A percentile compares a stretch with the other conserved stretches of the same genome.
Conservation (phyloP, 2,888 invertebrate genomes). For the Invenusta paracnida region DNA sequence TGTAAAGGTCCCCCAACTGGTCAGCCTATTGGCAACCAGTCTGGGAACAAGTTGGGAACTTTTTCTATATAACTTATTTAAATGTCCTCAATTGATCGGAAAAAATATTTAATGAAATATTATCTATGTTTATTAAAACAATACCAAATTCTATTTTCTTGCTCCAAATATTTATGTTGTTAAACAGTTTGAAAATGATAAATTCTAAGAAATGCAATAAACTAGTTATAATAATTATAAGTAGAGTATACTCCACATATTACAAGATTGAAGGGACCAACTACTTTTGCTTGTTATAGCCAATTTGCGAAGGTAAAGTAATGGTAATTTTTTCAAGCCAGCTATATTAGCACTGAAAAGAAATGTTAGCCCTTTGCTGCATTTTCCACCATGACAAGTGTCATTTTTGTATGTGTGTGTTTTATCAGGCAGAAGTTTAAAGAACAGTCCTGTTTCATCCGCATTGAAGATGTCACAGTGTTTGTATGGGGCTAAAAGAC, state of each 20-base stretch:
- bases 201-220: too few species aligned
- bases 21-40: too few species aligned
- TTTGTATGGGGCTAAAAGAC: constrained; percentile 19
- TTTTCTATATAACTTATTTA: too few species aligned
- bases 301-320: background rate
- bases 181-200: too few species aligned
- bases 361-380: constrained; percentile 46
- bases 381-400: constrained; percentile 42
- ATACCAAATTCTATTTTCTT: too few species aligned
- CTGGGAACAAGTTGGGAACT: too few species aligned
- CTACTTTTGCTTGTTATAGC: background rate
- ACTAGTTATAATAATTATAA: too few species aligned
- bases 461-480: constrained; percentile 44
- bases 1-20: too few species aligned
- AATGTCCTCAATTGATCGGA: too few species aligned
- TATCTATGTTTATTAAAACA: too few species aligned
- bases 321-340: background rate
- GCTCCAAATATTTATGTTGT: too few species aligned
- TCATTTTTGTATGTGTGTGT: constrained; percentile 45
- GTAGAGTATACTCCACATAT: background rate
- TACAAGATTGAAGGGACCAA: background rate
- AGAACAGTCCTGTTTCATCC: constrained; percentile 46
- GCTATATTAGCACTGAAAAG: background rate
- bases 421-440: constrained; percentile 44
- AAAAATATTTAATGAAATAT: too few species aligned